Evolutionary conservation across 2,797 vertebrate species (phyloP).

Genomic region (Falco biarmicus): DNA sequence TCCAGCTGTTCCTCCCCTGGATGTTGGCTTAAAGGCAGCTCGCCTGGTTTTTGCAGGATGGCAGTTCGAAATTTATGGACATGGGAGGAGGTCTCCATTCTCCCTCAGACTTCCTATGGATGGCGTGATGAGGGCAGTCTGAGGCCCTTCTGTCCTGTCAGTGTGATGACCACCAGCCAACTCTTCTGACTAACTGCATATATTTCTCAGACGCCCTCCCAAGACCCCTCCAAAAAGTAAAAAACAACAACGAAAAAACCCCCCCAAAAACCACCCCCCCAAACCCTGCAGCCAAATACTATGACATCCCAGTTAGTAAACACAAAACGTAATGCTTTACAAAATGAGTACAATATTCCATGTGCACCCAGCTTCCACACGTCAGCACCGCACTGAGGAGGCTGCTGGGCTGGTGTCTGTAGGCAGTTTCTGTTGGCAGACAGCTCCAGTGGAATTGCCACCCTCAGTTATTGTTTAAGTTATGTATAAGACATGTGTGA

Average conservation of each 20-base stretch:
- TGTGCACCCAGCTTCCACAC: slow-evolving; percentile 80
- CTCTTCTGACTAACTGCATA: slow-evolving; percentile 72
- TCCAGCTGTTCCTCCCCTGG: slow-evolving; percentile 64
- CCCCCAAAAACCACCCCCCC: slow-evolving; percentile 26
- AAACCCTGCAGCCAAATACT: slow-evolving; percentile 81
- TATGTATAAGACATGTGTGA: slow-evolving; percentile 99
- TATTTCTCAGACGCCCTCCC: slow-evolving; percentile 63
- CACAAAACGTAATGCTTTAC: slow-evolving; percentile 80
- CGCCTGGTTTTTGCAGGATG: slow-evolving; percentile 58
- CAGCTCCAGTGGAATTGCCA: slow-evolving; percentile 82
- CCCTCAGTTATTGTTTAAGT: slow-evolving; percentile 78
- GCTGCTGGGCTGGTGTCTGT: slow-evolving; percentile 81
- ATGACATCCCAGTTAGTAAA: slow-evolving; percentile 84
- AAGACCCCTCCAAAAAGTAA: slow-evolving; percentile 63
- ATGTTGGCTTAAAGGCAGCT: slow-evolving; percentile 63
- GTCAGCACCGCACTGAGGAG: slow-evolving; percentile 79
- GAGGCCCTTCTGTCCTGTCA: slow-evolving; percentile 64
- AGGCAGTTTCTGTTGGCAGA: slow-evolving; percentile 85
- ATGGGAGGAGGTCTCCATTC: slow-evolving; percentile 60
- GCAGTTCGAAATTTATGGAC: slow-evolving; percentile 53
- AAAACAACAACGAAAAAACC: slow-evolving; percentile 33
- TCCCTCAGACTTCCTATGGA: slow-evolving; percentile 59
- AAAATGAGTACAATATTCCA: slow-evolving; percentile 81
- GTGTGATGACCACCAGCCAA: slow-evolving; percentile 58
- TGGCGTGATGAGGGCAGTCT: slow-evolving; percentile 34